Percentiles rank a stretch among this genome's conserved stretches.
Conservation (phyloP, 1,140 invertebrate genomes). For the Acyrthosiphon pisum region DNA sequence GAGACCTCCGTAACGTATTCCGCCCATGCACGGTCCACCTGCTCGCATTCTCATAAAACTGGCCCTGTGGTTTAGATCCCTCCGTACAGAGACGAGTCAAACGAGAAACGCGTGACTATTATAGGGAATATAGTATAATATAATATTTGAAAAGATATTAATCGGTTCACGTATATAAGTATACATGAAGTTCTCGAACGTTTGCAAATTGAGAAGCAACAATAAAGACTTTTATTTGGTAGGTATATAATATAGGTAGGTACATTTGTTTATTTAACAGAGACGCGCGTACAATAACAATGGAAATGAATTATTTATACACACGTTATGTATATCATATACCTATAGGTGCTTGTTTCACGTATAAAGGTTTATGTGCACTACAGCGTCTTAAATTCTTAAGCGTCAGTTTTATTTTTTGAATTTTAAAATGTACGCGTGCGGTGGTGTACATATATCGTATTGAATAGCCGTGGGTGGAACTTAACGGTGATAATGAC, state of each 20-base stretch:
- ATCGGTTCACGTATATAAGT: not conserved
- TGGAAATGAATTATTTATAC: slow-evolving; percentile 40
- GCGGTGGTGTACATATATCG: not conserved
- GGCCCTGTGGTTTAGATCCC: not conserved
- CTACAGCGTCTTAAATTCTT: not conserved
- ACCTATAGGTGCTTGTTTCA: not conserved
- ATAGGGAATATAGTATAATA: not conserved
- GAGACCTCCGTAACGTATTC: not conserved
- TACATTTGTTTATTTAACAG: slow-evolving; percentile 26
- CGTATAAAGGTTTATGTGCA: not conserved
- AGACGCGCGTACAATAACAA: not conserved
- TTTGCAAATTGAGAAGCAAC: not conserved
- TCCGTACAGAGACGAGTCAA: not conserved
- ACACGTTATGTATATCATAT: not conserved
- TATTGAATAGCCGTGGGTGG: not conserved
- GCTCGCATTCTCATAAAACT: not conserved
- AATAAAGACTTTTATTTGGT: not conserved
- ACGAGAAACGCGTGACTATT: not conserved
- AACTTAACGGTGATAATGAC: not conserved
- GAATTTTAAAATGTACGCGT: not conserved
- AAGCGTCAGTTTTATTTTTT: slow-evolving; percentile 3
- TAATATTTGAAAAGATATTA: not conserved
- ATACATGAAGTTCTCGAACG: not conserved
- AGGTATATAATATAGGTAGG: not conserved
- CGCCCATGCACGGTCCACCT: not conserved